Base-by-base conservation (phyloP, 2,888 invertebrate genomes). In the Lapara coniferarum region DNA sequence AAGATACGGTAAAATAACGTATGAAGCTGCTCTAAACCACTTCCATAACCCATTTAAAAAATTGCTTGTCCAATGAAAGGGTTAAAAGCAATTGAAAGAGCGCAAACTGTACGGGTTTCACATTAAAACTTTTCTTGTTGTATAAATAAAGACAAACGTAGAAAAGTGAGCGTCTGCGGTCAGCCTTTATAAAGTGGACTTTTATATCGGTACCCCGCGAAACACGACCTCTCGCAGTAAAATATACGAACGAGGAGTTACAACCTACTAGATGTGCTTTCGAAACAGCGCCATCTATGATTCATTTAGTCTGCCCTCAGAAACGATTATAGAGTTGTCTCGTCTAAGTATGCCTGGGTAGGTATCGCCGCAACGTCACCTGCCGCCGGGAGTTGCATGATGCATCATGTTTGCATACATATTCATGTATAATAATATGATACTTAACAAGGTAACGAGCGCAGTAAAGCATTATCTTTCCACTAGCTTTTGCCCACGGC, bases 121-220 rank as follows among this genome's bases (percentile, higher is more conserved):
- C 77, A 81, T 81, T 80, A 79, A 78, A 82, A 79, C 72, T 79
- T 77, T 68, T 70, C 67, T 71, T 71, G 75, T 72, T 70, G 78
- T 70, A 74, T 76, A 73, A 81, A 86, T 76, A 73, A 81, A 86
- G 84, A 85, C 85, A 87, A 88, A 84, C 82, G 82, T 79, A 85
- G 82, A 82, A 80, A 82, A 84, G 83, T 79, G 82, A 81, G 77
- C 78, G 77, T 81, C 81, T 81, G 86, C 83, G 90, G 89, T 86
- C 86, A 87, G 89, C 86, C 85, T 86, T 89, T 89, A 87, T 89
- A 89, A 86, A 90, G 87, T 82, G 86, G 85, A 89, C 88, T 90
- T 89, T 90, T 91, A 90, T 90, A 90, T 87, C 84, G 83, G 79
- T 82, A 78, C 76, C 55, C 82, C 84, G 84, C 87, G 89, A 89